Percentiles rank a stretch among this genome's conserved stretches.
Conservation (phyloP, 2,113 vertebrate species). For the Sinocyclocheilus rhinocerous region DNA sequence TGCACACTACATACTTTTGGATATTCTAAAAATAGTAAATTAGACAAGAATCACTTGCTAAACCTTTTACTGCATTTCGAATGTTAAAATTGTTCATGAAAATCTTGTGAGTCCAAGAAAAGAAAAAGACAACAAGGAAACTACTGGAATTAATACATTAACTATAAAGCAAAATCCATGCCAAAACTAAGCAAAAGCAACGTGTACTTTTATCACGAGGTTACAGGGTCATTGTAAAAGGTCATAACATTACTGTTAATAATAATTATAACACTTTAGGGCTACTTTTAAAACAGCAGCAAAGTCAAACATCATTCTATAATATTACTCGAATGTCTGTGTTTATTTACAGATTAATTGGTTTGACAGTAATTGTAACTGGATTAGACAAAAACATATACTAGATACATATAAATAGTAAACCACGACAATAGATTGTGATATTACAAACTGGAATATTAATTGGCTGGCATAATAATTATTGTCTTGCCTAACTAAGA, state of each 20-base stretch:
- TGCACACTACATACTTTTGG: background rate
- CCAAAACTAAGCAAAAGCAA: background rate
- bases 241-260: background rate
- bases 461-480: background rate
- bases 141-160: background rate
- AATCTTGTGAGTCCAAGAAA: background rate
- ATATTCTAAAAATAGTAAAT: background rate
- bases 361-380: background rate
- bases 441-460: background rate
- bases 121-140: background rate
- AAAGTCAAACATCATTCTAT: background rate
- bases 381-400: no score
- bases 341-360: background rate
- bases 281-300: background rate
- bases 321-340: background rate
- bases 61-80: background rate
- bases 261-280: background rate
- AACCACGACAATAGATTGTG: background rate
- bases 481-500: background rate
- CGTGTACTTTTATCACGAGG: background rate
- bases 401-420: background rate
- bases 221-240: conserved; percentile 3
- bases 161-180: conserved; percentile 2
- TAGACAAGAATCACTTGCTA: background rate
- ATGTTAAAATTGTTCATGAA: no score